A percentile compares a stretch with the other conserved stretches of the same genome.
Conservation (phyloP, 2,888 invertebrate genomes). For the Stramonita haemastoma region DNA sequence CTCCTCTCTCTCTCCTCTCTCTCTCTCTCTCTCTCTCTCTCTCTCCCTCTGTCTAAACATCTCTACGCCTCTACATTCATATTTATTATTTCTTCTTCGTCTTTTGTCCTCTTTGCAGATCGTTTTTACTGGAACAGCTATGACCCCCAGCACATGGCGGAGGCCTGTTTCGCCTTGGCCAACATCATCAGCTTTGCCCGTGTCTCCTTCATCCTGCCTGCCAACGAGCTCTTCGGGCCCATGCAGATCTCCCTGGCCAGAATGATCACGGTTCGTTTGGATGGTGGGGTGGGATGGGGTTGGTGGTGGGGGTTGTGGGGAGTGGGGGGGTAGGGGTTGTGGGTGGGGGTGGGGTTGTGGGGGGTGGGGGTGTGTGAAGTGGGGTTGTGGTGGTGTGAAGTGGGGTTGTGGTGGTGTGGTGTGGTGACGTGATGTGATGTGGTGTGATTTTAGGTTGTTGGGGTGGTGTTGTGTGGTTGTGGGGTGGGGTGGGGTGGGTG, state of each 20-base stretch:
- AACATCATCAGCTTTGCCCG: slow-evolving; percentile 73
- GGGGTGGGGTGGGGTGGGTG: neutral
- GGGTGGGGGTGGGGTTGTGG: no score
- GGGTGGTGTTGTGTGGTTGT: neutral
- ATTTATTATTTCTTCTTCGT: neutral
- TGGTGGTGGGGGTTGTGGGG: no score
- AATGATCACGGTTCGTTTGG: slow-evolving; percentile 68
- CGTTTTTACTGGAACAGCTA: slow-evolving; percentile 70
- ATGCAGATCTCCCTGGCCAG: slow-evolving; percentile 73
- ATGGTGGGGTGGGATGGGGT: neutral
- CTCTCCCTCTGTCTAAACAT: neutral
- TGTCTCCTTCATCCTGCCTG: slow-evolving; percentile 70
- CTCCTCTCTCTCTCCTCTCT: neutral
- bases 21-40: slow-evolving; percentile 42
- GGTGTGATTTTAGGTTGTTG: neutral
- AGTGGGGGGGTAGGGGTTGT: no score
- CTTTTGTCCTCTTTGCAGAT: slow-evolving; percentile 57
- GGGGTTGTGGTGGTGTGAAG: no score
- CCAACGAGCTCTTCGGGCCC: slow-evolving; percentile 73
- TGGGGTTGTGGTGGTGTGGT: no score
- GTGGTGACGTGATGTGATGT: no score
- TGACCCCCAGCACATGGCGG: slow-evolving; percentile 68
- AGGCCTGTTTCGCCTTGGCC: slow-evolving; percentile 70
- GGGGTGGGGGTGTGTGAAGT: no score
- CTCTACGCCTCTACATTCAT: no score